Conservation (phyloP, 2,888 invertebrate species). For the Gonocerus acuteangulatus region DNA sequence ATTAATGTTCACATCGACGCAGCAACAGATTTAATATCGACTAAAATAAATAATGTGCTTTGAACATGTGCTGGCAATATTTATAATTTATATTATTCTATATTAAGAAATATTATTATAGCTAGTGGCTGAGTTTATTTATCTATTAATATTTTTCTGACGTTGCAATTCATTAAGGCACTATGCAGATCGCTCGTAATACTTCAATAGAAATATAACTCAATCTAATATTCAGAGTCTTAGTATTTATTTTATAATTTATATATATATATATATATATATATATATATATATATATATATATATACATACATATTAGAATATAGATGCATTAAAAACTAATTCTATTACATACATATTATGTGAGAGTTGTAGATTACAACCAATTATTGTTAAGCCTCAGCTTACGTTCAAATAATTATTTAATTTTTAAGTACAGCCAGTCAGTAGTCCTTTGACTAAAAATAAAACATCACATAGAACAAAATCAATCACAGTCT, state of each 20-base stretch:
- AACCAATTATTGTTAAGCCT: slow-evolving; percentile 3
- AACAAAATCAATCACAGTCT: slow-evolving; percentile 28
- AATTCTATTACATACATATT: not conserved
- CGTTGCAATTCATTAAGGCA: slow-evolving; percentile 25
- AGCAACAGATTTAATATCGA: too few species aligned
- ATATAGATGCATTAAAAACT: too few species aligned
- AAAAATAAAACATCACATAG: slow-evolving; percentile 18
- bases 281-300: too few species aligned
- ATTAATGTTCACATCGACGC: too few species aligned
- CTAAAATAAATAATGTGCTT: not conserved
- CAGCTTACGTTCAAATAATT: not conserved
- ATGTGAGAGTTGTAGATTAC: not conserved
- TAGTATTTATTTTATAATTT: not conserved
- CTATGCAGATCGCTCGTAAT: slow-evolving; percentile 26
- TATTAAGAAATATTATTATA: slow-evolving; percentile 7
- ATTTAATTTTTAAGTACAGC: slow-evolving; percentile 18
- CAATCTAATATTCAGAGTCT: not conserved
- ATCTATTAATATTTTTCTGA: slow-evolving; percentile 5
- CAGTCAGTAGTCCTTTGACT: slow-evolving; percentile 12
- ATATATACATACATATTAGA: too few species aligned
- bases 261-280: not conserved
- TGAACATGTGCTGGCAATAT: not conserved
- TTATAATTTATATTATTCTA: not conserved
- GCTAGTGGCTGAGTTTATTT: slow-evolving; percentile 12
- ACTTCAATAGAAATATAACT: not conserved